A percentile compares a stretch with the other conserved stretches of the same genome.
Conservation (phyloP, 2,797 vertebrate genomes). For the Nothura maculosa region DNA sequence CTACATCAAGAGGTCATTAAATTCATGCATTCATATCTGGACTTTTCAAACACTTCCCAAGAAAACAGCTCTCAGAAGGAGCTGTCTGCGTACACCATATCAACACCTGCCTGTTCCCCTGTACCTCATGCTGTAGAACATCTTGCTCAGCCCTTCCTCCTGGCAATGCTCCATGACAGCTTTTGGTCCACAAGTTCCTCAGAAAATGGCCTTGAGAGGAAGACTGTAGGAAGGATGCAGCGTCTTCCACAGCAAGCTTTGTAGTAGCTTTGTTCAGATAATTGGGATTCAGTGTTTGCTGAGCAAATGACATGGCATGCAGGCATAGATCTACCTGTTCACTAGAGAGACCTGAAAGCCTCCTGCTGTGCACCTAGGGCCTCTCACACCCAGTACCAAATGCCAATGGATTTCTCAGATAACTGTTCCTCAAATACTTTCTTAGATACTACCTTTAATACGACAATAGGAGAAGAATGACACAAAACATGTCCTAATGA, state of each 20-base stretch:
- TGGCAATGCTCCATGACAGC: background rate
- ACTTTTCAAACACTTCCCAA: background rate
- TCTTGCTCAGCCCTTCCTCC: background rate
- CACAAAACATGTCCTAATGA: background rate
- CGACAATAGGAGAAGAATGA: background rate
- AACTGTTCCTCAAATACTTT: background rate
- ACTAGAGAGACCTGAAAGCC: background rate
- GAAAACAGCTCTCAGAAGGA: background rate
- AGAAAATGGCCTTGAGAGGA: background rate
- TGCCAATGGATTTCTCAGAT: background rate
- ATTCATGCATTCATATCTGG: background rate
- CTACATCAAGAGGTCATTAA: background rate
- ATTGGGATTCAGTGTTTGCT: background rate
- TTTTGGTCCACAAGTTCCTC: background rate
- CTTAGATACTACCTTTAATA: background rate
- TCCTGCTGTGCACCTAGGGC: background rate
- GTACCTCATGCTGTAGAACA: background rate
- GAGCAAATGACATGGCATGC: background rate
- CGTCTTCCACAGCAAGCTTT: background rate
- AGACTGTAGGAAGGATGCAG: background rate
- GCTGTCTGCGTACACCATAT: background rate
- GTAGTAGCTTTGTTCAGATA: background rate
- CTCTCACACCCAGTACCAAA: background rate
- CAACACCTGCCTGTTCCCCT: background rate
- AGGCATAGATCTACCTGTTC: background rate